Conservation (phyloP, 2,113 vertebrate genomes). For the Dicaeum eximium region DNA sequence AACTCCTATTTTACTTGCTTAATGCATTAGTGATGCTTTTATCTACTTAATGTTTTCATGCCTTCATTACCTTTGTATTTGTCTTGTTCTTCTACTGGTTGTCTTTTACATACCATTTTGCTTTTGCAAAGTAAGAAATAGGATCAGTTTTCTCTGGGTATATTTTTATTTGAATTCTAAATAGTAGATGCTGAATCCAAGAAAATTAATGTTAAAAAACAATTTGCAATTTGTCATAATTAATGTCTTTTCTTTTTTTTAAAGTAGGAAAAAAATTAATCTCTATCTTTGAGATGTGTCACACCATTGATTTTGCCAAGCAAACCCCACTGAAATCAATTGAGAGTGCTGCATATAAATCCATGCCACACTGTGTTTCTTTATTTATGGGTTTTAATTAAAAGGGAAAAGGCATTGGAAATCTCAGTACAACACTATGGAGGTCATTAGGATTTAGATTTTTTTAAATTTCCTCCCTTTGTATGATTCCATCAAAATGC, state of each 20-base stretch:
- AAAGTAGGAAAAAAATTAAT: neutral
- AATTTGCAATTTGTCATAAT: neutral
- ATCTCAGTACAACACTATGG: neutral
- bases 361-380: neutral
- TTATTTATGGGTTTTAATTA: neutral
- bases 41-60: neutral
- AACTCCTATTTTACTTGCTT: neutral
- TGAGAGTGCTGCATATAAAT: neutral
- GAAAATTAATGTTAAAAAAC: neutral
- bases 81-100: neutral
- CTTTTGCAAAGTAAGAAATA: neutral
- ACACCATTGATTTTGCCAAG: slow-evolving; percentile 18
- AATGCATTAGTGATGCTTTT: neutral
- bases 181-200: neutral
- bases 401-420: neutral
- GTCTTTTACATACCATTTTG: neutral
- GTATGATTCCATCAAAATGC: slow-evolving; percentile 14
- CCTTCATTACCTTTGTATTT: neutral
- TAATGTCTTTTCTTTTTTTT: slow-evolving; percentile 4
- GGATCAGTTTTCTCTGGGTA: neutral
- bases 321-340: neutral
- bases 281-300: neutral
- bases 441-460: neutral
- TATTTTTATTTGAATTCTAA: neutral
- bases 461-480: neutral